Evolutionary conservation across 2,888 invertebrate genomes (phyloP).

Genomic region (Caenorhabditis zanzibari): DNA sequence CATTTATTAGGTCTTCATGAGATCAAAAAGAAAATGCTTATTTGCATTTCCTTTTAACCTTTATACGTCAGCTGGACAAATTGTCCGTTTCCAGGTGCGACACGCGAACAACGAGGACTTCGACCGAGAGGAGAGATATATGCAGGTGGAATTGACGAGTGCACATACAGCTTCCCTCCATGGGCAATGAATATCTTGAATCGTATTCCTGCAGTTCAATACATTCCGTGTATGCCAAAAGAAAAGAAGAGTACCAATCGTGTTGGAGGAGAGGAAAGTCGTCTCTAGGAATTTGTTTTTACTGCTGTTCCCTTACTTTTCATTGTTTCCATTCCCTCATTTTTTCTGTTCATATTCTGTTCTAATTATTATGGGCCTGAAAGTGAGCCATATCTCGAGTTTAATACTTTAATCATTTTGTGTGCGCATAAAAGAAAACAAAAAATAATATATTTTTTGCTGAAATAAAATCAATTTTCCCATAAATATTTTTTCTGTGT

Average conservation of each 20-base stretch:
- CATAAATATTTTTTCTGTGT: conserved; percentile 24
- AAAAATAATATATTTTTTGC: not conserved
- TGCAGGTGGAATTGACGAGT: conserved; percentile 70
- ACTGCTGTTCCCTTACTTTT: not conserved
- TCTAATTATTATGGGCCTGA: not conserved
- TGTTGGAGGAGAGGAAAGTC: conserved; percentile 62
- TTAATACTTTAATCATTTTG: conserved; percentile 40
- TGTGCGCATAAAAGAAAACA: conserved; percentile 17
- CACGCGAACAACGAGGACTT: conserved; percentile 80
- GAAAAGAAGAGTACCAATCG: conserved; percentile 69
- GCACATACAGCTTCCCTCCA: conserved; percentile 76
- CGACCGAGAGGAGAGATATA: conserved; percentile 76
- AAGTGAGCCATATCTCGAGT: conserved; percentile 3
- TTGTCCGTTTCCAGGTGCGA: conserved; percentile 72
- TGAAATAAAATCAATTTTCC: conserved; percentile 30
- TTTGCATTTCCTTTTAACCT: not conserved
- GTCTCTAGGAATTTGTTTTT: conserved; percentile 35
- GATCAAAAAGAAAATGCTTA: not conserved
- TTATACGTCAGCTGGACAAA: conserved; percentile 20
- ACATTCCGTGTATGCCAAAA: conserved; percentile 78
- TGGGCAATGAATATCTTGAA: conserved; percentile 73
- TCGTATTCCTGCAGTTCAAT: conserved; percentile 72
- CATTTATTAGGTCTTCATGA: not conserved
- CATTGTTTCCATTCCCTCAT: not conserved
- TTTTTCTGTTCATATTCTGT: conserved; percentile 6